These are phyloP conservation scores for Cryptus armator DNA, from an alignment of 2,888 invertebrate species.

Conservation along the genomic window DNA sequence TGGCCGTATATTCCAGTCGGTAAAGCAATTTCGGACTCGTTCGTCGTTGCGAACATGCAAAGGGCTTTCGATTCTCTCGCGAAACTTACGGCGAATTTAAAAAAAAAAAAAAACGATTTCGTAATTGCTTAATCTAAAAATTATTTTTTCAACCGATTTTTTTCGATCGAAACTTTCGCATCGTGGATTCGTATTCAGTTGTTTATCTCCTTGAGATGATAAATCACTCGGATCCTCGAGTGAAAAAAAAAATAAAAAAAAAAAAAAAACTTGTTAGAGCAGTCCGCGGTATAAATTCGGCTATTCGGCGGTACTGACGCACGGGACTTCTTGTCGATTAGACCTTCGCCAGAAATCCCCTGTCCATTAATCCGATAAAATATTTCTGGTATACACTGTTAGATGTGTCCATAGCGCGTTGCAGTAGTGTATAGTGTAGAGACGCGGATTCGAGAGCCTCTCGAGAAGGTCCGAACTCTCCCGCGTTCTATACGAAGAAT, in stretches of 20 bases:
- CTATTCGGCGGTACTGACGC: slow-evolving; percentile 62
- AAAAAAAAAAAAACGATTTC: neutral
- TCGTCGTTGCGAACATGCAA: neutral
- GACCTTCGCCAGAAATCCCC: slow-evolving; percentile 58
- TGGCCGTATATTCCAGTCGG: neutral
- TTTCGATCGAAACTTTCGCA: slow-evolving; percentile 6
- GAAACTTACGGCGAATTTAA: neutral
- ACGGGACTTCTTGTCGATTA: slow-evolving; percentile 62
- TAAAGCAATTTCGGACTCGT: neutral
- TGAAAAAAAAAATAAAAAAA: neutral
- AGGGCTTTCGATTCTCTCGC: neutral
- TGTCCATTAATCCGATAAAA: slow-evolving; percentile 76
- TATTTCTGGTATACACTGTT: slow-evolving; percentile 69
- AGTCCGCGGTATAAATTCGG: slow-evolving; percentile 72
- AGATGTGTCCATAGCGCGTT: neutral
- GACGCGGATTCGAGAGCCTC: slow-evolving; percentile 37
- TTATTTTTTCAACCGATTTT: neutral
- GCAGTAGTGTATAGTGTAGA: neutral
- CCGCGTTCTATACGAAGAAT: slow-evolving; percentile 18
- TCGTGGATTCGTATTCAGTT: neutral
- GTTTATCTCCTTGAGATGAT: neutral
- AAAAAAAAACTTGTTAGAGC: slow-evolving; percentile 69
- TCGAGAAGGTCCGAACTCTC: slow-evolving; percentile 38
- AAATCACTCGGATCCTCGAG: neutral
- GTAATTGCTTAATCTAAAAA: neutral